Conservation (phyloP, 1,140 invertebrate genomes). For the Venustaconcha ellipsiformis region DNA sequence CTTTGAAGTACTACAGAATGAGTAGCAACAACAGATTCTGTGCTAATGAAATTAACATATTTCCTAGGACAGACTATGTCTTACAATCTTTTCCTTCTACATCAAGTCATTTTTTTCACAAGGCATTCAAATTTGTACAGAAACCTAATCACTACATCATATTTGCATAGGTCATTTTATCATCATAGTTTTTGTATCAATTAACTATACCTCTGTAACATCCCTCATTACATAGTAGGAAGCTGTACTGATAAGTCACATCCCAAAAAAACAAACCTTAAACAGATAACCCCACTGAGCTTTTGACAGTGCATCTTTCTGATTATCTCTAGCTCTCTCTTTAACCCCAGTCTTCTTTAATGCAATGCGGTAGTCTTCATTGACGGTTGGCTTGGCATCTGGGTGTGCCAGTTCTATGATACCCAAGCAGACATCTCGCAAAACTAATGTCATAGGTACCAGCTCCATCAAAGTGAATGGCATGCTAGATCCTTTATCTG, state of each 20-base stretch:
- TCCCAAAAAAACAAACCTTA: slow-evolving; percentile 68
- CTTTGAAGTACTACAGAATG: no score
- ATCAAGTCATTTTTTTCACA: no score
- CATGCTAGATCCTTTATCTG: slow-evolving; percentile 67
- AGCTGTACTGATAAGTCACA: neutral
- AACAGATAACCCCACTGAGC: slow-evolving; percentile 75
- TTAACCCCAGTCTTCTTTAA: slow-evolving; percentile 50
- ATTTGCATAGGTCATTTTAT: no score
- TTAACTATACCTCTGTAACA: no score
- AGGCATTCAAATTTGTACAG: no score
- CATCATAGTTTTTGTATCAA: no score
- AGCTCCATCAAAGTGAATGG: slow-evolving; percentile 71
- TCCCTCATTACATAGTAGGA: neutral
- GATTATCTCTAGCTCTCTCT: slow-evolving; percentile 21
- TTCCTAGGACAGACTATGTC: no score
- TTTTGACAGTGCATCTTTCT: slow-evolving; percentile 44
- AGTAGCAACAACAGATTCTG: no score
- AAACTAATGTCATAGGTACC: slow-evolving; percentile 67
- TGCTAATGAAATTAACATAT: no score
- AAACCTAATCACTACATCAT: no score
- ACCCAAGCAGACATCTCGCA: slow-evolving; percentile 84
- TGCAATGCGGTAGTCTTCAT: slow-evolving; percentile 64
- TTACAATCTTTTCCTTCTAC: no score
- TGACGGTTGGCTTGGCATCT: slow-evolving; percentile 76
- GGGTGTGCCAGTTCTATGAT: slow-evolving; percentile 92